These are phyloP conservation scores for Myrmophylax atrothorax DNA, from an alignment of 2,113 vertebrate genomes.

Conservation along the genomic window DNA sequence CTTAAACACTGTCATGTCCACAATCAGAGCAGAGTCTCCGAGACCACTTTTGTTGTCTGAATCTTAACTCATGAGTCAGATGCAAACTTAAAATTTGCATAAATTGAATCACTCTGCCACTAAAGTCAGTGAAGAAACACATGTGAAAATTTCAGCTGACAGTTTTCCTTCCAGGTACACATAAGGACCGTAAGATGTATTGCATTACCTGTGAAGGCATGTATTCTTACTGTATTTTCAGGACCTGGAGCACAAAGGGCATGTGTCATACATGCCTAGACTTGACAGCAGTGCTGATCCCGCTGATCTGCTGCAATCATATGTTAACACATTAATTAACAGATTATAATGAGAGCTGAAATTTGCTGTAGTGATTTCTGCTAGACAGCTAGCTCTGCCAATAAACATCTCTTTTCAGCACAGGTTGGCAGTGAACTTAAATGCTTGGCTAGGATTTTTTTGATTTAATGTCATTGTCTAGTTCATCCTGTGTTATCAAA, in stretches of 20 bases:
- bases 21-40: neutral
- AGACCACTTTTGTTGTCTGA: neutral
- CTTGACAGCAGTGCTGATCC: neutral
- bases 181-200: neutral
- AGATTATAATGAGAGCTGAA: conserved; percentile 35
- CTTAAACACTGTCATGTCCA: neutral
- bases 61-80: neutral
- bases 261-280: neutral
- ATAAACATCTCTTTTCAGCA: neutral
- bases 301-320: neutral
- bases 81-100: neutral
- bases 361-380: neutral
- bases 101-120: neutral
- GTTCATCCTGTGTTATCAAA: neutral
- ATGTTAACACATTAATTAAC: conserved; percentile 46
- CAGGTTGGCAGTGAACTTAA: neutral
- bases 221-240: neutral
- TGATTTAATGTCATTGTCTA: neutral
- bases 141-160: neutral
- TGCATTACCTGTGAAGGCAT: neutral
- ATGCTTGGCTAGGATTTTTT: neutral
- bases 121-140: neutral
- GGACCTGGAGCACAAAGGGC: neutral
- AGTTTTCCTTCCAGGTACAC: neutral
- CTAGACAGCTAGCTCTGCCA: neutral